phyloP scores from a whole-genome alignment of 37 sponge, comb jelly and placozoan species.

The Aphrocallistes beatrix region DNA sequence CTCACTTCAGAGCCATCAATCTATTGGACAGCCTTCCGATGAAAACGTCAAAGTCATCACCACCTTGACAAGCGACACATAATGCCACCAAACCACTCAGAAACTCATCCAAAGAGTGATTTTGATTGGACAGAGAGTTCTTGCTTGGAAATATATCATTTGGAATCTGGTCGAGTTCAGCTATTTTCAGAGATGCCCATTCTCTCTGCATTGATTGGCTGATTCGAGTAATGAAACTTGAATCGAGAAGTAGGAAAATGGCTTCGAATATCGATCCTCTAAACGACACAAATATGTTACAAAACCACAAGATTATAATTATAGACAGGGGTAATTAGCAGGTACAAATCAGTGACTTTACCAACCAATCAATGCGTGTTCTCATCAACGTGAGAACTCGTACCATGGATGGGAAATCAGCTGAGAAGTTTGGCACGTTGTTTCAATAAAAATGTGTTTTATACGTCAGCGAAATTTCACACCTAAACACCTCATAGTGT shows the following conservation, averaged over 20 bases:
- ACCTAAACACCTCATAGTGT: too few relatives aligned
- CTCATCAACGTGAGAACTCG: background rate
- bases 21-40: background rate
- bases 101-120: background rate
- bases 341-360: background rate
- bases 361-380: background rate
- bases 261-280: background rate
- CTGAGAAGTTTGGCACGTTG: background rate
- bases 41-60: background rate
- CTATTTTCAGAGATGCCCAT: background rate
- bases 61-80: background rate
- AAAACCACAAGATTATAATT: background rate
- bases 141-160: background rate
- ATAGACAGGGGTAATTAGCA: background rate
- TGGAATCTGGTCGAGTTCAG: background rate
- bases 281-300: background rate
- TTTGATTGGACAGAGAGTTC: background rate
- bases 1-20: background rate
- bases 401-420: background rate
- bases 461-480: background rate
- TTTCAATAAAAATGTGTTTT: constrained; percentile 9
- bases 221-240: background rate
- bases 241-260: background rate
- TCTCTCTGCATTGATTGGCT: background rate
- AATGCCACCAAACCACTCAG: background rate